Conservation (phyloP, 2,113 vertebrate genomes). For the Pelvicachromis taeniatus region DNA sequence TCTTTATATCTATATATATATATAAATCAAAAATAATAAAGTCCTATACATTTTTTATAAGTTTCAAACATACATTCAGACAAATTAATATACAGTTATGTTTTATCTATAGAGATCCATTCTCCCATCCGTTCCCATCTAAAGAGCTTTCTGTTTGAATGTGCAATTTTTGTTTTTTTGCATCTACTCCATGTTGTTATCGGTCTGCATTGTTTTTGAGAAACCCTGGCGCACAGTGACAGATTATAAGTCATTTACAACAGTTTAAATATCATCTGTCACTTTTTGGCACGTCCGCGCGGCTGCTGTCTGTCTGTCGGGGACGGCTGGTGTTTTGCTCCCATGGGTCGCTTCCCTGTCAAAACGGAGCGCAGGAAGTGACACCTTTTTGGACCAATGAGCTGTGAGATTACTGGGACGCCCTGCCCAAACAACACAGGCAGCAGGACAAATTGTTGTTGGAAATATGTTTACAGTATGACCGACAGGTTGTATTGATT, state of each 20-base stretch:
- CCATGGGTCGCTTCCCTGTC: neutral
- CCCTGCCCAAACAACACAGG: constrained; percentile 25
- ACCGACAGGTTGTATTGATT: neutral
- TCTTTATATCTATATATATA: too few relatives aligned
- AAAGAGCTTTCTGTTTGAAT: too few relatives aligned
- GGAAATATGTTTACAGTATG: neutral
- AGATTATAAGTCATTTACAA: neutral
- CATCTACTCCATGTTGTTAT: neutral
- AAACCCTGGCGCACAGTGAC: neutral
- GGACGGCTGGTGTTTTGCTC: neutral
- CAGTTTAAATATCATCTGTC: neutral
- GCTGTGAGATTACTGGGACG: constrained; percentile 13
- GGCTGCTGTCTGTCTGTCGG: neutral
- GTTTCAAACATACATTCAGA: neutral
- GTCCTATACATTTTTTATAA: neutral
- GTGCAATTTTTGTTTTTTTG: too few relatives aligned
- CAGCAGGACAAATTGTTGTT: neutral
- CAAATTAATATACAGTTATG: neutral
- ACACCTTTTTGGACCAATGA: constrained; percentile 45
- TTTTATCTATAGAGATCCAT: neutral
- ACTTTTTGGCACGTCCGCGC: neutral
- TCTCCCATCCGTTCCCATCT: too few relatives aligned
- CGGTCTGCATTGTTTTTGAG: neutral
- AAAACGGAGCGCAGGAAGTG: constrained; percentile 21
- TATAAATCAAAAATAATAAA: too few relatives aligned